These are phyloP conservation scores for Syngnathus rostellatus DNA, from an alignment of 2,797 vertebrate species.

Conservation along the genomic window DNA sequence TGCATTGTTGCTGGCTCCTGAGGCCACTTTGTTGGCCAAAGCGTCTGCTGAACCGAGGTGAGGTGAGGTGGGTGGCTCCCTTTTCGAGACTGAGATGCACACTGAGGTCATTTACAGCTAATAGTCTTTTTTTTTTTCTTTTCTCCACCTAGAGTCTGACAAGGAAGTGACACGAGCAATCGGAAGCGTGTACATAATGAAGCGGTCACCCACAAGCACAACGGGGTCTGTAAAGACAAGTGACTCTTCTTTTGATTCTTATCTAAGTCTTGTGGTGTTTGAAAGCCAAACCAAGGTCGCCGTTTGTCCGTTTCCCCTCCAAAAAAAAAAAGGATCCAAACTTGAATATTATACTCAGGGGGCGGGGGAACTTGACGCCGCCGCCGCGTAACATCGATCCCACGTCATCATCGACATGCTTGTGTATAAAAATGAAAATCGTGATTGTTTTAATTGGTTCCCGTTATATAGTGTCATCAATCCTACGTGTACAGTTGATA, in stretches of 20 bases:
- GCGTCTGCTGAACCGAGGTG: conserved; percentile 5
- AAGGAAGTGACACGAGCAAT: conserved; percentile 41
- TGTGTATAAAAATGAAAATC: conserved; percentile 56
- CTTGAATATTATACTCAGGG: conserved; percentile 76
- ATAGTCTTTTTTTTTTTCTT: conserved; percentile 34
- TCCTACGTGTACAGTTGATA: conserved; percentile 69
- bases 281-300: conserved; percentile 62
- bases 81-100: background rate
- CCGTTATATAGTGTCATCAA: conserved; percentile 58
- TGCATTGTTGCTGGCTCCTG: conserved; percentile 66
- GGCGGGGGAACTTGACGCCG: conserved; percentile 52
- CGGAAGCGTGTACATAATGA: conserved; percentile 65
- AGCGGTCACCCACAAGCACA: conserved; percentile 55
- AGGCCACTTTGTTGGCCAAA: conserved; percentile 27
- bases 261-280: conserved; percentile 60
- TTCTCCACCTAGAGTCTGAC: conserved; percentile 16
- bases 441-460: conserved; percentile 66
- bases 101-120: background rate
- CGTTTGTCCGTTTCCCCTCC: conserved; percentile 49
- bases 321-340: conserved; percentile 60
- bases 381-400: conserved; percentile 29
- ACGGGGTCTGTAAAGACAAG: conserved; percentile 49
- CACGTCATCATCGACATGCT: conserved; percentile 32
- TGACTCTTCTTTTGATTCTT: conserved; percentile 50
- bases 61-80: conserved; percentile 30